These are phyloP conservation scores for Anser cygnoides DNA, from an alignment of 2,113 vertebrate species.

Conservation along the genomic window DNA sequence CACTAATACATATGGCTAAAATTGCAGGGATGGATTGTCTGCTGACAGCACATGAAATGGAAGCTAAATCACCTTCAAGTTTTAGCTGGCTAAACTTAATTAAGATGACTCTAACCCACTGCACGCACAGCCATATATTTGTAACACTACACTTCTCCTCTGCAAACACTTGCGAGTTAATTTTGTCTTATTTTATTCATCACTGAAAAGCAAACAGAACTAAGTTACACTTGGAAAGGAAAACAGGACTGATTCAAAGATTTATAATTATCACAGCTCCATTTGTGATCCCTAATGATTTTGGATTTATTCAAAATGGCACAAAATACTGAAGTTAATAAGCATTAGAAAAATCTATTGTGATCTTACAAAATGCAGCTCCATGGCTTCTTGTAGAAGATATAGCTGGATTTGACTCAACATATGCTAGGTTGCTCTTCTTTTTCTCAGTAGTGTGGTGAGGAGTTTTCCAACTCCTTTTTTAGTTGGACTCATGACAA, in stretches of 20 bases:
- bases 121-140: neutral
- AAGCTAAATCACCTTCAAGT: neutral
- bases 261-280: neutral
- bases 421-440: neutral
- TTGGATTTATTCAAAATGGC: neutral
- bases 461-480: neutral
- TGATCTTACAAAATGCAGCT: neutral
- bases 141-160: accelerated
- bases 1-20: neutral
- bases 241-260: neutral
- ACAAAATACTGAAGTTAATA: neutral
- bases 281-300: neutral
- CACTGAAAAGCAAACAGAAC: neutral
- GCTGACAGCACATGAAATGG: neutral
- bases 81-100: neutral
- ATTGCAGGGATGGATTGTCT: neutral
- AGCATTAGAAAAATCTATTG: neutral
- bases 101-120: neutral
- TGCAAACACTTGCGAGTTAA: neutral
- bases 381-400: neutral
- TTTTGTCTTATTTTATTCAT: neutral
- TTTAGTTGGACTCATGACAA: neutral
- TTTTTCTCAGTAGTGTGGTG: neutral
- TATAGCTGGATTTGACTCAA: neutral
- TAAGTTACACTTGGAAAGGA: neutral